Evolutionary conservation across 1,140 invertebrate genomes (phyloP).

Genomic region (Homalodisca vitripennis): DNA sequence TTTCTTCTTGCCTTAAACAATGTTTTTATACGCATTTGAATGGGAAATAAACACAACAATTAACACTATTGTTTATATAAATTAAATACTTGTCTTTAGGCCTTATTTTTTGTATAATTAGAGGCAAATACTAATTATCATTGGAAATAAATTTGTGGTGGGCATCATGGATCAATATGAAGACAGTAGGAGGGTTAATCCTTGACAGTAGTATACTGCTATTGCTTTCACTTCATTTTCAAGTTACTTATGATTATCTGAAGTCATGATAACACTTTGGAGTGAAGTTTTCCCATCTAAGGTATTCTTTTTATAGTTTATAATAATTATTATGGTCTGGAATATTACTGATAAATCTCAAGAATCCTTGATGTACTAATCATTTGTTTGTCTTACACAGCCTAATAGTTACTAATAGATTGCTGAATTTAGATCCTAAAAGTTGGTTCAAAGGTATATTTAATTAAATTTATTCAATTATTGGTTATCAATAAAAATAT

Average conservation of each 20-base stretch:
- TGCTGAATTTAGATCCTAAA: neutral
- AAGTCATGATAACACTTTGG: neutral
- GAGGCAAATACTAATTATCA: neutral
- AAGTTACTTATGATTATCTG: neutral
- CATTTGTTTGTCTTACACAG: neutral
- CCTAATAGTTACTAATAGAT: neutral
- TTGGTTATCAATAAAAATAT: too few relatives aligned
- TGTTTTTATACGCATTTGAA: neutral
- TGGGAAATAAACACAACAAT: neutral
- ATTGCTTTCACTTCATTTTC: neutral
- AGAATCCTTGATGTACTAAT: neutral
- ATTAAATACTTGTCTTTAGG: neutral
- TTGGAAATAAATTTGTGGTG: neutral
- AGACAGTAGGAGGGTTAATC: neutral
- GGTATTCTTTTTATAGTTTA: neutral
- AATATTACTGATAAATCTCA: neutral
- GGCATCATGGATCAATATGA: neutral
- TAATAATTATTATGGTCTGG: neutral
- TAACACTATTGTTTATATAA: neutral
- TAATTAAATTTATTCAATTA: too few relatives aligned
- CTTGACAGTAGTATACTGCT: neutral
- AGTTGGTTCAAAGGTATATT: too few relatives aligned
- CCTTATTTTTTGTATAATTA: neutral
- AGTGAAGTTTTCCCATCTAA: neutral
- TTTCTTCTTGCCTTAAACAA: neutral